These are phyloP conservation scores for Scaptomyza reducta DNA, from an alignment of 2,888 invertebrate species.

Conservation along the genomic window DNA sequence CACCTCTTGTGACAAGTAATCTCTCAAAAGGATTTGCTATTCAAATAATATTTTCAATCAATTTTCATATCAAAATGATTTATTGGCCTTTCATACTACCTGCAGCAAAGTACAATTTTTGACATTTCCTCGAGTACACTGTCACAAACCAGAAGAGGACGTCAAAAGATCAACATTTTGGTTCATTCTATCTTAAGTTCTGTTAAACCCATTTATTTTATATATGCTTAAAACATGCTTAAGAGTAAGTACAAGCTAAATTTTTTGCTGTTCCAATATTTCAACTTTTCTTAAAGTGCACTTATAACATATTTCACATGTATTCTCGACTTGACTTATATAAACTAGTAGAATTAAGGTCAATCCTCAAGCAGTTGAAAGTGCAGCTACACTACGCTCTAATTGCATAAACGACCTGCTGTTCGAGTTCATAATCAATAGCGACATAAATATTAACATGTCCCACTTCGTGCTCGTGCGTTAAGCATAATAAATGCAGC, in stretches of 20 bases:
- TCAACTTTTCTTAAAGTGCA: no score
- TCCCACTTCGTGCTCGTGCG: constrained; percentile 58
- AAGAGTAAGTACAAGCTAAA: no score
- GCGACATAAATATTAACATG: constrained; percentile 71
- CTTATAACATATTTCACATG: neutral
- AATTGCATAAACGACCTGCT: constrained; percentile 2
- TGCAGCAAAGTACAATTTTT: neutral
- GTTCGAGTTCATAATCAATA: constrained; percentile 63
- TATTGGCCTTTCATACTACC: neutral
- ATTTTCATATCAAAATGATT: constrained; percentile 20
- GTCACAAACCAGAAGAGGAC: no score
- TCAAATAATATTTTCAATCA: constrained; percentile 61
- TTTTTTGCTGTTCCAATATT: no score
- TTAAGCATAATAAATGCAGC: constrained; percentile 32
- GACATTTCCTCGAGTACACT: neutral
- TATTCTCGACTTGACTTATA: neutral
- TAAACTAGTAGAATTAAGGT: neutral
- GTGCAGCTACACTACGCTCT: neutral
- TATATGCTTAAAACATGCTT: no score
- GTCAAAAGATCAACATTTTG: no score
- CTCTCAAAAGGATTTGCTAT: constrained; percentile 1
- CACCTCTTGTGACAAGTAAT: constrained; percentile 2
- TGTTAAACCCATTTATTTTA: no score
- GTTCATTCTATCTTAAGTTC: no score
- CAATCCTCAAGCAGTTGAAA: neutral